These are phyloP conservation scores for Sceloporus tristichus DNA, from an alignment of 2,113 vertebrate genomes.

Conservation along the genomic window DNA sequence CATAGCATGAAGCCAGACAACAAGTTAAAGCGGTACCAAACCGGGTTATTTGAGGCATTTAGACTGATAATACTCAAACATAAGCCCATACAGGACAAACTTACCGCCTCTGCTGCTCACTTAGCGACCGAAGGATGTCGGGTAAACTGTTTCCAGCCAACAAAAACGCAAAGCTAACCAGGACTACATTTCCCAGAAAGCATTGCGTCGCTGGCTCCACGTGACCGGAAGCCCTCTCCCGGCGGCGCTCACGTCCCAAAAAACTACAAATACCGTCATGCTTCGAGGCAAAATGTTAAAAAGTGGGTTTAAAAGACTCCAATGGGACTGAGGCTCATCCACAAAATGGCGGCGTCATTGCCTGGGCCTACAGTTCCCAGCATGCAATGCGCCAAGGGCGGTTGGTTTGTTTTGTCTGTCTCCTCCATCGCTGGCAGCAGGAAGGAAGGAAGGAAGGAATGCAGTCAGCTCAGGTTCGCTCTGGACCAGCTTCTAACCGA, in stretches of 20 bases:
- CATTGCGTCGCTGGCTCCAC: background rate
- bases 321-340: background rate
- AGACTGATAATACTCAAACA: no score
- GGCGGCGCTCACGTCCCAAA: background rate
- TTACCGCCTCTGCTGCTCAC: slow-evolving; percentile 46
- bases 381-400: slow-evolving; percentile 34
- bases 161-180: no score
- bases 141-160: background rate
- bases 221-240: no score
- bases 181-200: slow-evolving; percentile 44
- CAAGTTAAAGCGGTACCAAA: no score
- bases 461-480: background rate
- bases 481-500: background rate
- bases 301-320: no score
- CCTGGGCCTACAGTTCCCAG: slow-evolving; percentile 24
- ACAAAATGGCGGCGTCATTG: background rate
- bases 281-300: background rate
- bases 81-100: slow-evolving; percentile 43
- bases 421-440: background rate
- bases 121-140: slow-evolving; percentile 58
- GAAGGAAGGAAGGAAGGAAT: background rate
- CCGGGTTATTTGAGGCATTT: no score
- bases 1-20: no score
- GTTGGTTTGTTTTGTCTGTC: slow-evolving; percentile 31
- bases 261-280: slow-evolving; percentile 55